A percentile compares a stretch with the other conserved stretches of the same genome.
These are phyloP conservation scores for Lamellibrachia columna DNA, from an alignment of 2,888 invertebrate species.

Conservation along the genomic window DNA sequence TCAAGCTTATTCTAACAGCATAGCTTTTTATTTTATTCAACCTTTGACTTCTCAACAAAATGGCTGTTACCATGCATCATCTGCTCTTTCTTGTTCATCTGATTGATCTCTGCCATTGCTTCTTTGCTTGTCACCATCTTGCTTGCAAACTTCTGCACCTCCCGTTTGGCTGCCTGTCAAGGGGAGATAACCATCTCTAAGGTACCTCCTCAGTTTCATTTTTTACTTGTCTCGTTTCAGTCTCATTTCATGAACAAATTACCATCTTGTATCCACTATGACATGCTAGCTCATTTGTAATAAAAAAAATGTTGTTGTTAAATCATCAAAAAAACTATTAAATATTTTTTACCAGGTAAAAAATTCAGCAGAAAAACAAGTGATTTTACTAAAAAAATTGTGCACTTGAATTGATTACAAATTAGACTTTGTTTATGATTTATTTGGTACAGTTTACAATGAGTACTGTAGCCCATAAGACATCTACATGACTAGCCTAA, in stretches of 20 bases:
- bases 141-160: conserved; percentile 38
- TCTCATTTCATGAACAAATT: no score
- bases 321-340: no score
- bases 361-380: no score
- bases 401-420: no score
- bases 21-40: neutral
- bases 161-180: conserved; percentile 35
- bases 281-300: no score
- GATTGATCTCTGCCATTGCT: conserved; percentile 58
- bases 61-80: conserved; percentile 49
- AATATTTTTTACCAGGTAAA: no score
- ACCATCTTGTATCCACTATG: no score
- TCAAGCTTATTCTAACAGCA: neutral
- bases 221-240: no score
- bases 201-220: neutral
- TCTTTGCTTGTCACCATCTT: conserved; percentile 52
- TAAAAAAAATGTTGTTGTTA: no score
- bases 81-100: conserved; percentile 48
- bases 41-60: neutral
- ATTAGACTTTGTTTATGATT: no score
- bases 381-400: no score
- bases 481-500: neutral
- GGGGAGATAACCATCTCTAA: neutral
- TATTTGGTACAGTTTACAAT: no score
- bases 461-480: neutral